Evolutionary conservation across 2,888 invertebrate species (phyloP).

Genomic region (Bembecia ichneumoniformis): DNA sequence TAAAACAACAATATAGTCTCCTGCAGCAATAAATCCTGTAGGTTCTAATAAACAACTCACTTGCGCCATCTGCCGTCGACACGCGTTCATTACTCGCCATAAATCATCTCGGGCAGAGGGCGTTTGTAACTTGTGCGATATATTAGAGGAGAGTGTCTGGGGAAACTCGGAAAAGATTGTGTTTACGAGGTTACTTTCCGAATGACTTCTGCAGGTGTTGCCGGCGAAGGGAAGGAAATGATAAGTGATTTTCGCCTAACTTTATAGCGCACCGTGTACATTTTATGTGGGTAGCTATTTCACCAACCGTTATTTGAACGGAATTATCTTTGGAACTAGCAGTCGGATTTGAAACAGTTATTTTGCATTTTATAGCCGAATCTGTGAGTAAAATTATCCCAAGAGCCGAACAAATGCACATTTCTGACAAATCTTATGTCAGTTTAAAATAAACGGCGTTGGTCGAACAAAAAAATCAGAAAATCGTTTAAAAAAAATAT

Average conservation of each 20-base stretch:
- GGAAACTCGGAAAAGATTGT: constrained; percentile 44
- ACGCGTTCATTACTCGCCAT: constrained; percentile 46
- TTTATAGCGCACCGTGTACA: background rate
- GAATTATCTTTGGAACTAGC: too few species aligned
- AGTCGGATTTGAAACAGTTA: too few species aligned
- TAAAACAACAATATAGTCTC: background rate
- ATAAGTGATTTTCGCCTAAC: constrained; percentile 5
- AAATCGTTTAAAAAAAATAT: too few species aligned
- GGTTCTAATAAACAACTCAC: constrained; percentile 41
- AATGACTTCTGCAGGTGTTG: constrained; percentile 18
- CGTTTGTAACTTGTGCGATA: constrained; percentile 45
- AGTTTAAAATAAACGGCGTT: too few species aligned
- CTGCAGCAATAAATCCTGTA: constrained; percentile 38
- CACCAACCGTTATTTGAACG: too few species aligned
- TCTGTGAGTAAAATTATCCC: too few species aligned
- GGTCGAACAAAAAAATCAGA: too few species aligned
- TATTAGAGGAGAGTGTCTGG: constrained; percentile 23
- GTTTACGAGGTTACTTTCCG: constrained; percentile 35
- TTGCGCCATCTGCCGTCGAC: constrained; percentile 51
- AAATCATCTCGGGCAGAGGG: constrained; percentile 58
- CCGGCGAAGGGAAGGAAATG: constrained; percentile 3
- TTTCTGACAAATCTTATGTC: too few species aligned
- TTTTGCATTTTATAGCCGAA: too few species aligned
- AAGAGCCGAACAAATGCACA: too few species aligned
- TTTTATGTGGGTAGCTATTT: too few species aligned